Conservation (phyloP, 2,113 vertebrate genomes). For the Propithecus coquereli region DNA sequence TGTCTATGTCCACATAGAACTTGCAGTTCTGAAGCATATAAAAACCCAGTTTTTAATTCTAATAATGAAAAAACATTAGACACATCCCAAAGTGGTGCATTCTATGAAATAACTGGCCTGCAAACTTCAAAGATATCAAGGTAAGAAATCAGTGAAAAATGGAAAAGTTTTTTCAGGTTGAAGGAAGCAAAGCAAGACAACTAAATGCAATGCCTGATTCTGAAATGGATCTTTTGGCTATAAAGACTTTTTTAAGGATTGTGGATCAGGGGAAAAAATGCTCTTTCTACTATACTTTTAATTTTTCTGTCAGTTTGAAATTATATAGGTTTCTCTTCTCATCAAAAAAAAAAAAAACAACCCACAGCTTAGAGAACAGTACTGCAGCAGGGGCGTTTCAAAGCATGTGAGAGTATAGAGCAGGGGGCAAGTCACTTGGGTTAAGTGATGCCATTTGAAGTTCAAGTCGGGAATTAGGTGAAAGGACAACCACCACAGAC, state of each 20-base stretch:
- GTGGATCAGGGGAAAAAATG: background rate
- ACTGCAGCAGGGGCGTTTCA: background rate
- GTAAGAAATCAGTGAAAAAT: background rate
- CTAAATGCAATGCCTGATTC: background rate
- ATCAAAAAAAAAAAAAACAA: too few relatives aligned
- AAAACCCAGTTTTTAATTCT: background rate
- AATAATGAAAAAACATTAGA: background rate
- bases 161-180: background rate
- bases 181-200: background rate
- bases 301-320: background rate
- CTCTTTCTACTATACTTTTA: background rate
- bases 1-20: background rate
- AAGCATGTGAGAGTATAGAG: accelerated
- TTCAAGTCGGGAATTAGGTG: background rate
- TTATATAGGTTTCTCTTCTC: background rate
- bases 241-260: background rate
- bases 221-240: background rate
- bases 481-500: background rate
- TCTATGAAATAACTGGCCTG: background rate
- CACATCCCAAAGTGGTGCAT: background rate
- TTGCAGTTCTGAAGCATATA: background rate
- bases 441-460: background rate
- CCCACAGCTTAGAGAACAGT: background rate
- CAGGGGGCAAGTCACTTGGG: background rate
- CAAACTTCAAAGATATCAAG: background rate